A percentile compares a stretch with the other conserved stretches of the same genome.
Conservation (phyloP, 2,797 vertebrate genomes). For the Sebastes taczanowskii region DNA sequence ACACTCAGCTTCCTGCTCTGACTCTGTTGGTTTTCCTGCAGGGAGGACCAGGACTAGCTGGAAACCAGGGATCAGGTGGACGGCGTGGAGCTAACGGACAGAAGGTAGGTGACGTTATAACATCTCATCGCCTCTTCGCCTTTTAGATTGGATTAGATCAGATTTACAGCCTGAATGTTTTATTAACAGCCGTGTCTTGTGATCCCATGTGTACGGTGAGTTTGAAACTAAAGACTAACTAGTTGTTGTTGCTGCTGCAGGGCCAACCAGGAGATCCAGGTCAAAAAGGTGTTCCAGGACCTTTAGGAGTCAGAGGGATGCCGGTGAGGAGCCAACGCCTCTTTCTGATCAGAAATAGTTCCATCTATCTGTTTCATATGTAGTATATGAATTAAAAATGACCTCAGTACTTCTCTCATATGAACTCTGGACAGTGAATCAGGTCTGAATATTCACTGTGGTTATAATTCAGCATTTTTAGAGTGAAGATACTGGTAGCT, state of each 20-base stretch:
- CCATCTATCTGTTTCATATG: neutral
- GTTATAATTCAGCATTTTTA: no score
- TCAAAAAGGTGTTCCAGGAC: conserved; percentile 72
- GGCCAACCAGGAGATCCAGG: conserved; percentile 85
- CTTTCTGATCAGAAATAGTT: neutral
- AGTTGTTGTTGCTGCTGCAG: conserved; percentile 56
- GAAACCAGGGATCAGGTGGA: conserved; percentile 75
- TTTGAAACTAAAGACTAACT: neutral
- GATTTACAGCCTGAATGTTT: neutral
- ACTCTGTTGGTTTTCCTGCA: conserved; percentile 57
- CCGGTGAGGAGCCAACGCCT: conserved; percentile 69
- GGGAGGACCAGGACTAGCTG: conserved; percentile 76
- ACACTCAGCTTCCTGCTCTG: neutral
- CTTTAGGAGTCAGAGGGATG: conserved; percentile 79
- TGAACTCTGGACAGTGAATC: no score
- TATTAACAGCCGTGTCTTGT: neutral
- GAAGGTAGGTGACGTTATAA: conserved; percentile 77
- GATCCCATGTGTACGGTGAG: neutral
- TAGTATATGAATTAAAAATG: no score
- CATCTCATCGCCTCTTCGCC: neutral
- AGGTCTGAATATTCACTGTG: no score
- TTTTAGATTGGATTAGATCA: neutral
- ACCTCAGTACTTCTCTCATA: no score
- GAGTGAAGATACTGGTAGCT: no score
- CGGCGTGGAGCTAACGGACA: conserved; percentile 76